Conservation (phyloP, 2,797 vertebrate species). For the Pygocentrus nattereri region DNA sequence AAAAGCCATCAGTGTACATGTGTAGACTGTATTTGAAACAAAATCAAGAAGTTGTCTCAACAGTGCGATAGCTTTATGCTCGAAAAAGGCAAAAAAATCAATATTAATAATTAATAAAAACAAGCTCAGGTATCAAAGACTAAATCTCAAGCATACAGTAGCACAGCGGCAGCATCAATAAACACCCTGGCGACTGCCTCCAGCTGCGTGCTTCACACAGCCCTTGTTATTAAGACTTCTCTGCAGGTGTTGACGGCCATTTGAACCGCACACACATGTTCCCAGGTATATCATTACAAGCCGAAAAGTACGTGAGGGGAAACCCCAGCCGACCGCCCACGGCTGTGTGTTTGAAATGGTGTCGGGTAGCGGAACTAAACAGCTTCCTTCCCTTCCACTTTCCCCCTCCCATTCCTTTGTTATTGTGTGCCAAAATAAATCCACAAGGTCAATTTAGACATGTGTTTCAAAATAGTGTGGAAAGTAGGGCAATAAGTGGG, state of each 20-base stretch:
- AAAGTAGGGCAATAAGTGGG: conserved; percentile 9
- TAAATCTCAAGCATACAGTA: background rate
- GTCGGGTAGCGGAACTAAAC: conserved; percentile 60
- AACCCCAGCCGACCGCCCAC: background rate
- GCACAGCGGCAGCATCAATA: background rate
- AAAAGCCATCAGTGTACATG: background rate
- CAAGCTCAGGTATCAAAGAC: conserved; percentile 2
- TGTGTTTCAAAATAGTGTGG: conserved; percentile 7
- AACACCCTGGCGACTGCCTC: conserved; percentile 5
- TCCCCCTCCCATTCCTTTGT: background rate
- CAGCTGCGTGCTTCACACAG: background rate
- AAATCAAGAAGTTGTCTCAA: background rate
- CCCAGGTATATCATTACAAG: conserved; percentile 67
- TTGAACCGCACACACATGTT: conserved; percentile 24
- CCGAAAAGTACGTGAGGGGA: conserved; percentile 25
- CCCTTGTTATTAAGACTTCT: conserved; percentile 22
- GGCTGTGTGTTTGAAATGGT: conserved; percentile 61
- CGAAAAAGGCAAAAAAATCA: background rate
- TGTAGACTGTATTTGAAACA: background rate
- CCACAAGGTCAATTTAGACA: conserved; percentile 24
- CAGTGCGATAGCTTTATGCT: background rate
- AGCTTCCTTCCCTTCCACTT: background rate
- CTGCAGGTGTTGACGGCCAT: conserved; percentile 19
- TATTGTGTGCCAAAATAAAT: conserved; percentile 4
- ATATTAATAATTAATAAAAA: background rate